Base-by-base conservation (phyloP, 1,140 invertebrate genomes). In the Dryas iulia region DNA sequence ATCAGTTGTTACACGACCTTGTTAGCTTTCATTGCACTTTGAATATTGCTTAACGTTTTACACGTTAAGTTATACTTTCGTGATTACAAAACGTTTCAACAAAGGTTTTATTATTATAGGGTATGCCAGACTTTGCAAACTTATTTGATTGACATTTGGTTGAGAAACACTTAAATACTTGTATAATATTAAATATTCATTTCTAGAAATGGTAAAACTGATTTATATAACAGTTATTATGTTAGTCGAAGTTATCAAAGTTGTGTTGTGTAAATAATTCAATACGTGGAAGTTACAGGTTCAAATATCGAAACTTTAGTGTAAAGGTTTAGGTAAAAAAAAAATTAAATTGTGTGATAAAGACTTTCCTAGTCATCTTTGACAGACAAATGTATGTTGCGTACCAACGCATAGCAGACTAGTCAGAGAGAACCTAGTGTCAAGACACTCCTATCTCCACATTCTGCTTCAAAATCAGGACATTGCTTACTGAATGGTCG, bases 1-100 rank as follows among this genome's bases (percentile, higher is more conserved):
- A 47, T 47, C 39, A 47, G 39, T 47, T 18, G 39, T 47, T 47
- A 47, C 39, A 26, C 59, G 59, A 62, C 59, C 59, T 62, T 62
- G 59, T 25, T 21, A 25, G 39, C 59, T 53, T 62, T 52, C 59
- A 62, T 52, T 53, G 25, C 39, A 33, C 33, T 23, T 39, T 28
- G 35, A 24, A 26, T 52, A 62, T 47, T 47, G 39, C 39, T 62
- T 47, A 62, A 26, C 24, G 47, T 14, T 52, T 62, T 28, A 28
- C 35, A 52, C 7, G 25, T 28, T 26, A 52, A 39, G 59, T n/a
- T 52, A 28, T n/a, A 47, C 39, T 47, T 21, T 47, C 2, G 39
- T 47, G 18, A 47, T 47, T 47, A 47, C 39, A 47, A 47, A 47
- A 47, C 6, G 18, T 47, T 18, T 47, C 10, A 47, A 47, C 39